Base-by-base conservation (phyloP, 2,888 invertebrate species). In the Arge pagana region DNA sequence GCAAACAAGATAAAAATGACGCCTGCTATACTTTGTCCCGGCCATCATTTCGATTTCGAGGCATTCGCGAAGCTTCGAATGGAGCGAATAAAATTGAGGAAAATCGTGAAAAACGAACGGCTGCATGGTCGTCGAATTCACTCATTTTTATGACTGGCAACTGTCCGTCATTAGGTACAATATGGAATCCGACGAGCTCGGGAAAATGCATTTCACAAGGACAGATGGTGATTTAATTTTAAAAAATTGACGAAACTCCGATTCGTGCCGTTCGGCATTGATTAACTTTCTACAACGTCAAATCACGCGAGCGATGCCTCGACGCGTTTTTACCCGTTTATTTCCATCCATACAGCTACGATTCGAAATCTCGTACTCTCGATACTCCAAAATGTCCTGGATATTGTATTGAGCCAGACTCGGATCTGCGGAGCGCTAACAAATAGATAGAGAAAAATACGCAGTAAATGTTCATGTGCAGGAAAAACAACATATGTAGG, bases 201-300 rank as follows among this genome's bases (percentile, higher is more conserved):
- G 67, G 68, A 62, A 74, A 75, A 74, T 69, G 74, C 72, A 67
- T 76, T 73, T 74, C 74, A 76, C 76, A 75, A 76, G 75, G 73
- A 74, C 76, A 73, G 72, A 73, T 74, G 68, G 74, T 75, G 74
- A 75, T 76, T 75, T 74, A 72, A 75, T 75, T 75, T 74, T 69
- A 65, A 72, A 73, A 74, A 76, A 76, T 75, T 72, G 73, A 72
- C 75, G 74, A 73, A 74, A 72, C 72, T 67, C 64, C 66, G 60
- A 56, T 56, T 48, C 40, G 52, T 39, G 52, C 63, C 64, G 64
- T 64, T 63, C 68, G 69, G 65, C 74, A 76, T 76, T 73, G 75
- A 76, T 76, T 74, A 75, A 74, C 74, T 72, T 76, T 76, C 74
- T 74, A 74, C 76, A 74, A 74, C 73, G 74, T 76, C 76, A 73